Percentiles rank a stretch among this genome's conserved stretches.
phyloP scores from a whole-genome alignment of 2,888 invertebrate genomes.

The Oithona nana region DNA sequence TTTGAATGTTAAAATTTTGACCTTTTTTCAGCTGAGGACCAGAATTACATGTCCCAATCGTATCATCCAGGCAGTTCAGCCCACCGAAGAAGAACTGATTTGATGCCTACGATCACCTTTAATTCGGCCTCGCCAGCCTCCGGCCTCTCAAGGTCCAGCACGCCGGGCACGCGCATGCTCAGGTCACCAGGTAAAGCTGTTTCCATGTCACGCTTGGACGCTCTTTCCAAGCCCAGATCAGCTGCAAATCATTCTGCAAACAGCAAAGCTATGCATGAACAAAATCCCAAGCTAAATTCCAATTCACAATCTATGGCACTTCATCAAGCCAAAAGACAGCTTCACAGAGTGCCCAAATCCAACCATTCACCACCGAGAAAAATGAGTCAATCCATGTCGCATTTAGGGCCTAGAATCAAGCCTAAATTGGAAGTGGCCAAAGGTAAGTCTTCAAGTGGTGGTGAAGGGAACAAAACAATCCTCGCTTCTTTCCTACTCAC shows the following conservation, averaged over 20 bases:
- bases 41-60: constrained; percentile 20
- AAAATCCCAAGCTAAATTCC: no score
- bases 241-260: no score
- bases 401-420: no score
- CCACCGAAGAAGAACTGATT: constrained; percentile 41
- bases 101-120: constrained; percentile 69
- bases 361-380: background rate
- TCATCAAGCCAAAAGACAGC: background rate
- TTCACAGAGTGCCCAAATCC: background rate
- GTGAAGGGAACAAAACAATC: no score
- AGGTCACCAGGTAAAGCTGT: constrained; percentile 60
- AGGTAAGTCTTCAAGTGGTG: no score
- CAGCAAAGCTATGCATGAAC: no score
- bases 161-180: constrained; percentile 22
- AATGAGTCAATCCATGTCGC: background rate
- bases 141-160: constrained; percentile 30
- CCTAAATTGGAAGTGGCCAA: no score
- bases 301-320: background rate
- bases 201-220: constrained; percentile 82
- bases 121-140: constrained; percentile 36
- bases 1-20: no score
- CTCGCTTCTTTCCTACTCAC: no score
- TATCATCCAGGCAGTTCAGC: constrained; percentile 17
- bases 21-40: no score
- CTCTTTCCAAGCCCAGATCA: constrained; percentile 50